These are phyloP conservation scores for Rattus rattus DNA, from an alignment of 2,113 vertebrate species.

Conservation along the genomic window DNA sequence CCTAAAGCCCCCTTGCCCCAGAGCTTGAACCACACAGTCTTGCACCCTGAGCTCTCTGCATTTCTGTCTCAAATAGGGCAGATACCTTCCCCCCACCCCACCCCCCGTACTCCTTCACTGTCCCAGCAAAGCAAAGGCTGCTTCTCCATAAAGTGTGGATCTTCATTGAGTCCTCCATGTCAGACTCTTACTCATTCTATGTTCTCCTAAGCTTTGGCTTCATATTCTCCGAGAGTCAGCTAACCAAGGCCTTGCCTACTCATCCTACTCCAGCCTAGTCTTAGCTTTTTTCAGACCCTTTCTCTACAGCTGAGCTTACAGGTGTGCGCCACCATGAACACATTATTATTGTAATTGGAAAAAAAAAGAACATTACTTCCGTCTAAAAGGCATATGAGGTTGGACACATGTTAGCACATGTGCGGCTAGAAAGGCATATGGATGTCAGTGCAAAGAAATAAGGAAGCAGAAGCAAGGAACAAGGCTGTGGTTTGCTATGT, in stretches of 20 bases:
- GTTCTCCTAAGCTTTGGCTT: neutral
- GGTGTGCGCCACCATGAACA: neutral
- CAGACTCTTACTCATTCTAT: slow-evolving; percentile 11
- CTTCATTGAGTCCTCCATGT: neutral
- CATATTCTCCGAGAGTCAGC: neutral
- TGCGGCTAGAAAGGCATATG: neutral
- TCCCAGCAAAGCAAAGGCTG: slow-evolving; percentile 26
- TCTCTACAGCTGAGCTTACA: neutral
- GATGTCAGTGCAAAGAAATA: neutral
- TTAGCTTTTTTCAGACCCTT: neutral
- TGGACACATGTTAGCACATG: neutral
- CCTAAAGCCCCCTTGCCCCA: neutral
- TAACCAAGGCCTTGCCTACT: slow-evolving; percentile 22
- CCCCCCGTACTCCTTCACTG: neutral
- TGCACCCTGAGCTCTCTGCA: neutral
- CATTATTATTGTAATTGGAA: neutral
- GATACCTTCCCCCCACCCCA: neutral
- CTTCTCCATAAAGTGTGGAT: neutral
- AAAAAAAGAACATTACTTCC: neutral
- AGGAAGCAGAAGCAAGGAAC: neutral
- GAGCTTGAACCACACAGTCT: neutral
- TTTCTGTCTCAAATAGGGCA: slow-evolving; percentile 12
- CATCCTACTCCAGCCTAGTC: neutral
- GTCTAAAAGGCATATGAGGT: neutral
- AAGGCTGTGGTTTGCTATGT: neutral